phyloP scores from a whole-genome alignment of 2,888 invertebrate genomes.

The Pachymerium ferrugineum region DNA sequence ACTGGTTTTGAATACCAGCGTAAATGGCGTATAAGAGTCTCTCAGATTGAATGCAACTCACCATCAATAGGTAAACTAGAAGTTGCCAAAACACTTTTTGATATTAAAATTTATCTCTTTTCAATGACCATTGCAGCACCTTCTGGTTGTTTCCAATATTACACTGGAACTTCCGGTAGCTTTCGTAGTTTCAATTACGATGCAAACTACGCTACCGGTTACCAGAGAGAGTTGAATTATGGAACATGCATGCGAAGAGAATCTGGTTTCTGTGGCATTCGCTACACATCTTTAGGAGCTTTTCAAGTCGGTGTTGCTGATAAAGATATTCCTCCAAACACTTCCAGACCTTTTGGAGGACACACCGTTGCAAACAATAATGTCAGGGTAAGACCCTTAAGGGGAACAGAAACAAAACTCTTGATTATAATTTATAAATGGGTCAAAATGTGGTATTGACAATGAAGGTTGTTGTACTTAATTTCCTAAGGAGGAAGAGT shows the following conservation, averaged over 20 bases:
- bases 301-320: slow-evolving; percentile 36
- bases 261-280: slow-evolving; percentile 38
- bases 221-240: slow-evolving; percentile 39
- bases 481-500: not conserved
- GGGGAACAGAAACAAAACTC: too few species aligned
- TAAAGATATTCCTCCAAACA: not conserved
- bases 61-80: slow-evolving; percentile 37
- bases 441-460: too few species aligned
- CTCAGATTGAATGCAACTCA: slow-evolving; percentile 37
- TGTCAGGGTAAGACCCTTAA: not conserved
- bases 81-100: too few species aligned
- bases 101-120: too few species aligned
- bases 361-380: not conserved
- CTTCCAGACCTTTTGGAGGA: not conserved
- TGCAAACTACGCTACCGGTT: slow-evolving; percentile 34
- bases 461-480: not conserved
- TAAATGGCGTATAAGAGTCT: slow-evolving; percentile 36
- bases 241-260: slow-evolving; percentile 41
- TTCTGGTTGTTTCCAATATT: slow-evolving; percentile 40
- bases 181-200: slow-evolving; percentile 41
- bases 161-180: slow-evolving; percentile 38
- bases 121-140: slow-evolving; percentile 35
- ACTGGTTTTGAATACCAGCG: slow-evolving; percentile 35
- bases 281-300: slow-evolving; percentile 33
- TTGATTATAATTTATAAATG: too few species aligned